Base-by-base conservation (phyloP, 2,888 invertebrate species). In the Ectropis crepuscularia region DNA sequence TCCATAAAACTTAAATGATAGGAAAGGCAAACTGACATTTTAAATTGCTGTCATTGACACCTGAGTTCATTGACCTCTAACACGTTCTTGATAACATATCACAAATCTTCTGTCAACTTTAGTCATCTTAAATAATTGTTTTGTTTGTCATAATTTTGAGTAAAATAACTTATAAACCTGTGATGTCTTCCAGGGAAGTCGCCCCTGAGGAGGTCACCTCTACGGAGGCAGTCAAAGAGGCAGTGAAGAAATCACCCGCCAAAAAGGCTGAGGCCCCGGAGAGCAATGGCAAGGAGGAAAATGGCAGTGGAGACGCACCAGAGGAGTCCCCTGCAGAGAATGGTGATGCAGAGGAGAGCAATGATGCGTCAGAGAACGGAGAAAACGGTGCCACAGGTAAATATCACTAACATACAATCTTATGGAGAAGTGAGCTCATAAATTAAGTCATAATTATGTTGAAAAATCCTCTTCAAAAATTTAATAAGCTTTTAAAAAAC, bases 151-250 rank as follows among this genome's bases (percentile, higher is more conserved):
- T 28, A 28, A 28, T 28, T 28, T 28, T 2, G 16, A 28, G 16
- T 28, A 28, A 28, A n/a, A 43, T 5, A 11, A 8, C 53, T 68
- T 48, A 64, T 57, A n/a, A 65, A 45, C 7, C 43, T 43, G 10
- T 58, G 16, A 59, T 60, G 50, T 57, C 72, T 91, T 92, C 53
- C 88, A 92, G 92, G 61, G 90, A 90, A 73, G 88, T 81, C 68
- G 89, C 82, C n/a, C 75, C 92, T 9, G 92, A 92, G 76, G 92
- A 92, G 77, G 92, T 92, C n/a, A 83, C 88, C 74, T 92, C 92
- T 10, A 90, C 91, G 37, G 92, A 92, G 69, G 88, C 68, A 66
- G 88, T 68, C 4, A 93, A 92, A 72, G 93, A 93, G 74, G 92
- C 93, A 70, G 90, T 93, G 6, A 93, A 93, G 79, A 93, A 93